A percentile compares a stretch with the other conserved stretches of the same genome.
Evolutionary conservation across 2,888 invertebrate genomes (phyloP).

Genomic region (Tryphoninae sp.): DNA sequence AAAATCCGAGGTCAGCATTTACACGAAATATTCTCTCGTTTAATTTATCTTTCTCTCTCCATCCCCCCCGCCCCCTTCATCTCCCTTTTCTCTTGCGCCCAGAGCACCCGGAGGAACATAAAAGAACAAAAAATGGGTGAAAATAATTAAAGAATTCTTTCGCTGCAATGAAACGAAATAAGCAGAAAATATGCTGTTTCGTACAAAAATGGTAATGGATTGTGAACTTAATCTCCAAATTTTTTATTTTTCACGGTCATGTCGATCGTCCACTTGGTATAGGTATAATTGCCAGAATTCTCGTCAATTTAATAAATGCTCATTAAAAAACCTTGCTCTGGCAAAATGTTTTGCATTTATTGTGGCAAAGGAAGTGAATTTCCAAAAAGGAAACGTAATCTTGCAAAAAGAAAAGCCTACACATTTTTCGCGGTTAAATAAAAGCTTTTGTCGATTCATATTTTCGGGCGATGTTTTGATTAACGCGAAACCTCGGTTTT

Average conservation of each 20-base stretch:
- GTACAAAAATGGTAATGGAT: neutral
- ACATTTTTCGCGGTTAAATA: no score
- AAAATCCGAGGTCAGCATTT: slow-evolving; percentile 45
- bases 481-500: no score
- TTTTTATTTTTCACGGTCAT: neutral
- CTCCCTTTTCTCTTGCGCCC: neutral
- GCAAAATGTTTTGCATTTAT: neutral
- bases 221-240: neutral
- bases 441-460: no score
- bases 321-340: no score
- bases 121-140: neutral
- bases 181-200: neutral
- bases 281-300: neutral
- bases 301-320: neutral
- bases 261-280: neutral
- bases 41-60: slow-evolving; percentile 18
- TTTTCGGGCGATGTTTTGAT: no score
- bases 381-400: no score
- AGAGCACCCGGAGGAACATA: neutral
- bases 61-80: neutral
- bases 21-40: slow-evolving; percentile 43
- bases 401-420: no score
- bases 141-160: slow-evolving; percentile 1
- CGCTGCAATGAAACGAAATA: neutral
- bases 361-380: no score